These are phyloP conservation scores for Eueides isabella DNA, from an alignment of 1,140 invertebrate species.

Conservation along the genomic window DNA sequence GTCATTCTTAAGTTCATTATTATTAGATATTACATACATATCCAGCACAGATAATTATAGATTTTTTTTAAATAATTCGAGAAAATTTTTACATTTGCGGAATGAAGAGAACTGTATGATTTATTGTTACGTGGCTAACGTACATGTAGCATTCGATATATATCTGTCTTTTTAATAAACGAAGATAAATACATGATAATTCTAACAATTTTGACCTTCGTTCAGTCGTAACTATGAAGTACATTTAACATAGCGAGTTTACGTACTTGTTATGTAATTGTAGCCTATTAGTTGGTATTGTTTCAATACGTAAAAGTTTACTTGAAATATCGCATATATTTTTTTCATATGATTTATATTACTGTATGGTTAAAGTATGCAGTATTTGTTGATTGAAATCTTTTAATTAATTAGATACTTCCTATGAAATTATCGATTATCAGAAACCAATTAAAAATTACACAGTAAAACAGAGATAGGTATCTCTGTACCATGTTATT, in stretches of 20 bases:
- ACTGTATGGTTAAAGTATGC: not conserved
- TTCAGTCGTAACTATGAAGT: slow-evolving; percentile 14
- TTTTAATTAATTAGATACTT: not conserved
- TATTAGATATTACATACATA: too few relatives aligned
- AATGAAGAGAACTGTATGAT: too few relatives aligned
- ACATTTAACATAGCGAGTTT: slow-evolving; percentile 27
- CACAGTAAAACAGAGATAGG: not conserved
- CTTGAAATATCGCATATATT: too few relatives aligned
- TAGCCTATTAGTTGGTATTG: not conserved
- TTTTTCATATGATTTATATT: too few relatives aligned
- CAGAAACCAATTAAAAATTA: not conserved
- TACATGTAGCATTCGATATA: too few relatives aligned
- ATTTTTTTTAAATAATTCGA: too few relatives aligned
- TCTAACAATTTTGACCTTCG: slow-evolving; percentile 29
- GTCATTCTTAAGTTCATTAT: too few relatives aligned
- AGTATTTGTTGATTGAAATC: not conserved
- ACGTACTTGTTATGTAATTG: slow-evolving; percentile 21
- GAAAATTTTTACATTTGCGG: too few relatives aligned
- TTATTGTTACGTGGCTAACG: too few relatives aligned
- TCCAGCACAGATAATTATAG: too few relatives aligned
- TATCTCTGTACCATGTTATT: too few relatives aligned
- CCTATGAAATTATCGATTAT: not conserved
- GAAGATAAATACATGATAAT: slow-evolving; percentile 25
- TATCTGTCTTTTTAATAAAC: slow-evolving; percentile 11
- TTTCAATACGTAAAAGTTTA: not conserved